These are phyloP conservation scores for Saccostrea echinata DNA, from an alignment of 1,140 invertebrate genomes.

Conservation along the genomic window DNA sequence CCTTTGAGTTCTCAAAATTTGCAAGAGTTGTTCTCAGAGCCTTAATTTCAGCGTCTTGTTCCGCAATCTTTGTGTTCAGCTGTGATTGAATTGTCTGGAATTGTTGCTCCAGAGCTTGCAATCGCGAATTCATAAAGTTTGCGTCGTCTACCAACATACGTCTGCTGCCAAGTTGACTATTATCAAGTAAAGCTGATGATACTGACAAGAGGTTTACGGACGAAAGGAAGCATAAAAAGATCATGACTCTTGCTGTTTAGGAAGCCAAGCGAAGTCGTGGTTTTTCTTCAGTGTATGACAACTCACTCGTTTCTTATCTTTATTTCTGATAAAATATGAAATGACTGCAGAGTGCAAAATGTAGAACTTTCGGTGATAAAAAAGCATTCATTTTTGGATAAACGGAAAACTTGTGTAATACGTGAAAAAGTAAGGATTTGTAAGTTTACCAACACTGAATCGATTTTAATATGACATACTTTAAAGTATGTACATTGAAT, in stretches of 20 bases:
- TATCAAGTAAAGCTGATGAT: background rate
- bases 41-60: background rate
- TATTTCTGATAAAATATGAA: background rate
- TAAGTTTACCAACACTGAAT: no score
- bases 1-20: conserved; percentile 2
- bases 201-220: background rate
- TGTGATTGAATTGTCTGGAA: background rate
- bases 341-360: background rate
- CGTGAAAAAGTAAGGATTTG: no score
- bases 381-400: no score
- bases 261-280: background rate
- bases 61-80: background rate
- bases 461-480: no score
- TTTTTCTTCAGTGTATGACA: background rate
- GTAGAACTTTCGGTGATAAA: no score
- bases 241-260: background rate
- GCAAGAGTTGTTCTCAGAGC: background rate
- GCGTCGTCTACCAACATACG: background rate
- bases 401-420: no score
- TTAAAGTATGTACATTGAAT: no score
- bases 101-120: background rate
- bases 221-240: background rate
- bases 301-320: background rate
- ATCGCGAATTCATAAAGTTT: background rate
- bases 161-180: background rate